phyloP scores from a whole-genome alignment of 2,888 invertebrate species.

The Muscina levida region DNA sequence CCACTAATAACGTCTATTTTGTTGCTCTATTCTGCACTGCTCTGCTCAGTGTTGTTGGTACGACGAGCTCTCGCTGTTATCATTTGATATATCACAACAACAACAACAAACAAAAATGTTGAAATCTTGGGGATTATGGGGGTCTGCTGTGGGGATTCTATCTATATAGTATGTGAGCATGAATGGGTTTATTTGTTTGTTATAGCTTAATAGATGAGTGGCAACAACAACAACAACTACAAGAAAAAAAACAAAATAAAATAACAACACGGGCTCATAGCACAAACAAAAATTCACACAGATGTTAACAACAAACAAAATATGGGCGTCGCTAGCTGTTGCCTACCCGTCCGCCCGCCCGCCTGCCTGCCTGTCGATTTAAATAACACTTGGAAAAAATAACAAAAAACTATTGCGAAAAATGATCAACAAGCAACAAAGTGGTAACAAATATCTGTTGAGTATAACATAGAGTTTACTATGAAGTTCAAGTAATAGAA shows the following conservation, averaged over 20 bases:
- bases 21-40: slow-evolving; percentile 11
- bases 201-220: not conserved
- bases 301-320: slow-evolving; percentile 31
- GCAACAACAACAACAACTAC: slow-evolving; percentile 14
- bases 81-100: slow-evolving; percentile 4
- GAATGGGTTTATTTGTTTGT: slow-evolving; percentile 20
- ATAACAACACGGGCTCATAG: not conserved
- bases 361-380: no score
- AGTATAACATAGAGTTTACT: no score
- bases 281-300: slow-evolving; percentile 13
- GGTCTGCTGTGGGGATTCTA: no score
- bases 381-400: no score
- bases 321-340: slow-evolving; percentile 36
- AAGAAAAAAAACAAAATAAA: not conserved
- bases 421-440: no score
- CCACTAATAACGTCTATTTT: slow-evolving; percentile 12
- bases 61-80: no score
- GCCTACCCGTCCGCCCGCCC: no score
- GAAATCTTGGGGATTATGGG: not conserved
- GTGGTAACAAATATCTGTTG: no score
- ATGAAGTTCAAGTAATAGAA: no score
- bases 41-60: not conserved
- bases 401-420: no score
- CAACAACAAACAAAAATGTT: not conserved
- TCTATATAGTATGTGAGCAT: not conserved